These are phyloP conservation scores for Steinernema hermaphroditum DNA, from an alignment of 2,888 invertebrate genomes.

Conservation along the genomic window DNA sequence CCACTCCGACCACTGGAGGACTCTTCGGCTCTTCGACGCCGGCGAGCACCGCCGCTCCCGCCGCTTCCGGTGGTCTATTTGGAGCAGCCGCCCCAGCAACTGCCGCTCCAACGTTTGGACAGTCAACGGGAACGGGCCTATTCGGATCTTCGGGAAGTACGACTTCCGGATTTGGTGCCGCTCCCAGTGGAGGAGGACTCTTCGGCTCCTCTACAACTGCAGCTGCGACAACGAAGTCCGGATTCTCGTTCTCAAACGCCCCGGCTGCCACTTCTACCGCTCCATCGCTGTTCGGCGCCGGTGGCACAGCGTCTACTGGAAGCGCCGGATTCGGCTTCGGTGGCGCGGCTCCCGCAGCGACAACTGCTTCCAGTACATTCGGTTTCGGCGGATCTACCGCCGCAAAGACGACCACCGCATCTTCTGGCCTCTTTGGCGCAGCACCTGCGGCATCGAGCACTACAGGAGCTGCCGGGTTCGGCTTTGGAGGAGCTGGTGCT, in stretches of 20 bases:
- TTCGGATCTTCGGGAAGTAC: neutral
- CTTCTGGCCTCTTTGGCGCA: conserved; percentile 1
- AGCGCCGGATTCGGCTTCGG: neutral
- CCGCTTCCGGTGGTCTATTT: neutral
- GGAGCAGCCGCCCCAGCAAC: neutral
- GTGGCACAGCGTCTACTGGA: neutral
- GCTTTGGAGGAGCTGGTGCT: no score
- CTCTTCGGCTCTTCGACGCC: neutral
- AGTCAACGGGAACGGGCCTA: neutral
- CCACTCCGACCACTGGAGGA: neutral
- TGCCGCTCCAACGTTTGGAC: neutral
- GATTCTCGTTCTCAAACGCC: neutral
- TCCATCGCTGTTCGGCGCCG: neutral
- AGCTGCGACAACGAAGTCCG: neutral
- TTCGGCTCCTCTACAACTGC: neutral
- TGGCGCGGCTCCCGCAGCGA: neutral
- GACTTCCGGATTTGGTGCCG: neutral
- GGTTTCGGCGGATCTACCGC: neutral
- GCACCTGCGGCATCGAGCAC: neutral
- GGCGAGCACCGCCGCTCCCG: neutral
- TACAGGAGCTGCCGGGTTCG: neutral
- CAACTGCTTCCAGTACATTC: neutral
- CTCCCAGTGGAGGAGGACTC: no score
- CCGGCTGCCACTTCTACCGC: neutral
- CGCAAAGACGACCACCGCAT: neutral